Evolutionary conservation across 1,140 invertebrate species (phyloP), one percentile per base, ranked within the genome.

Genomic region (Cydia pomonella): DNA sequence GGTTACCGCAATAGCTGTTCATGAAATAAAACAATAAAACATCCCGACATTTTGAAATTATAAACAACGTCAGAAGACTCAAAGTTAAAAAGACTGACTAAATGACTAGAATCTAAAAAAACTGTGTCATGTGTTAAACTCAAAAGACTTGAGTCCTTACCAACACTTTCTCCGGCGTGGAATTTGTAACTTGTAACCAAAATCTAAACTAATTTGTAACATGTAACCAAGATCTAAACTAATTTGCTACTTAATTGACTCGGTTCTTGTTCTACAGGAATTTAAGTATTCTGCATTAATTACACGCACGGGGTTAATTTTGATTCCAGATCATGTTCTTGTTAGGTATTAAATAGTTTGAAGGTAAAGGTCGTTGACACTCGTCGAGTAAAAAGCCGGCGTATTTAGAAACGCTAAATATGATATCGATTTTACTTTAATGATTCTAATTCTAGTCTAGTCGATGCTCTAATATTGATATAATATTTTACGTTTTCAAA

Each of bases 281-380:
- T 66, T 66, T 66, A n/a, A n/a, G n/a, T n/a, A 33, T 69, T 66
- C 27, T 69, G 64, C 64, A 69, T 69, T 69, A 69, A 69, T 69
- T 69, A 69, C 64, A 33, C 64, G 64, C 64, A 33, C 33, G 64
- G 64, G 27, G 16, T 69, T 69, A 38, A 38, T 69, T 69, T 69
- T 69, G 64, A 69, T 33, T 69, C 16, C 27, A 69, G 27, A 38
- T 33, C 63, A 38, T 38, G 64, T 69, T 69, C 64, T 10, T 59
- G 21, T 59, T 53, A 53, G n/a, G 50, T 18, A 53, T 53, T 53
- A 53, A 18, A 53, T 18, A 53, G 50, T 53, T n/a, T 53, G 16
- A 53, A 53, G 50, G 50, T 53, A 3, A 53, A 18, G 44, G 44
- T 53, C n/a, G 50, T 21, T 44, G 41, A 13, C 41, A 44, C 41